phyloP scores from a whole-genome alignment of 2,797 vertebrate genomes.

The Thamnophis elegans region DNA sequence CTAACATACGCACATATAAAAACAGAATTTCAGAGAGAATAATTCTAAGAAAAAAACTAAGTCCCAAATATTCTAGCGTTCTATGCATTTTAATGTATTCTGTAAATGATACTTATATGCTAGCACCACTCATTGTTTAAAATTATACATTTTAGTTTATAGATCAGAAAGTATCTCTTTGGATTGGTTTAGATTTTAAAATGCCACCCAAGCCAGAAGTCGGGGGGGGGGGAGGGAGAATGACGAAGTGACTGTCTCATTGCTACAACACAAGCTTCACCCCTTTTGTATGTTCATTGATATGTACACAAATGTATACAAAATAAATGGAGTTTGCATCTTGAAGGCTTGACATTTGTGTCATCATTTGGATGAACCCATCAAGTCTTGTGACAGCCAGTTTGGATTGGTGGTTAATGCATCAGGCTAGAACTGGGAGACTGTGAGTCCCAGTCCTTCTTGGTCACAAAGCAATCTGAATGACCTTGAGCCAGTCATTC shows the following conservation, averaged over 20 bases:
- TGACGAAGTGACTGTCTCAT: neutral
- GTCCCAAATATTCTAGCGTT: neutral
- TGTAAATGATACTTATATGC: no score
- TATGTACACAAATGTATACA: neutral
- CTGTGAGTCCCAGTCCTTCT: neutral
- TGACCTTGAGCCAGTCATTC: neutral
- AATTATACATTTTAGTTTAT: neutral
- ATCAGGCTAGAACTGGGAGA: neutral
- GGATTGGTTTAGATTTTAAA: neutral
- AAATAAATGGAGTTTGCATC: neutral
- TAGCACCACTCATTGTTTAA: neutral
- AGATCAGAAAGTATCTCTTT: neutral
- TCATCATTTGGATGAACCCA: neutral
- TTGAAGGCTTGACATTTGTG: neutral
- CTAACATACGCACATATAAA: neutral
- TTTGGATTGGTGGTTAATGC: neutral
- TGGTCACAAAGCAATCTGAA: neutral
- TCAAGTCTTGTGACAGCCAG: neutral
- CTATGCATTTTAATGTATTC: neutral
- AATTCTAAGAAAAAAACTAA: neutral
- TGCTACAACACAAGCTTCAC: neutral
- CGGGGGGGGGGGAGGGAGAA: no score
- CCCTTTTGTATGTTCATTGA: neutral
- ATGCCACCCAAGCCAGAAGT: neutral
- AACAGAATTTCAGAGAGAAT: neutral